phyloP scores from a whole-genome alignment of 1,140 invertebrate genomes.

The Monochamus saltuarius region DNA sequence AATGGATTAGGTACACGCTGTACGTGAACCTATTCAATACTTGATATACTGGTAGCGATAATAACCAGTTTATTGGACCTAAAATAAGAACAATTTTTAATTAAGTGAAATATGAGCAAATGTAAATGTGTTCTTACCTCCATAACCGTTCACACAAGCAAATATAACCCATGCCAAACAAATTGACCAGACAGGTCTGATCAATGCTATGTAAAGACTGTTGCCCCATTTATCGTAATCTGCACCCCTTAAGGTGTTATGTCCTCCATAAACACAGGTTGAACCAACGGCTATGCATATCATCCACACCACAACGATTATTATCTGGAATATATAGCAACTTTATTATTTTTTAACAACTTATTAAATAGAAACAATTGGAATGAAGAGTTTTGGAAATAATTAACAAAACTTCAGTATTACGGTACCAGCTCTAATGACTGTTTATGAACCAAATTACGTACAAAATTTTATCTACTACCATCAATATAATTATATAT shows the following conservation, averaged over 20 bases:
- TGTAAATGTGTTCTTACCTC: slow-evolving; percentile 1
- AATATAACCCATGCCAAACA: slow-evolving; percentile 19
- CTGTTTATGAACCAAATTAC: too few species aligned
- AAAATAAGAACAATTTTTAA: slow-evolving; percentile 9
- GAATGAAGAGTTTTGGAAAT: too few species aligned
- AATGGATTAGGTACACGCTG: slow-evolving; percentile 19
- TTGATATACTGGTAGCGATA: slow-evolving; percentile 20
- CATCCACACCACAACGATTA: slow-evolving; percentile 1
- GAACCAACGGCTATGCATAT: neutral
- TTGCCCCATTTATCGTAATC: neutral
- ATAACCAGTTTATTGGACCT: slow-evolving; percentile 23
- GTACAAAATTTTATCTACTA: too few species aligned
- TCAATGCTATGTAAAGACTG: slow-evolving; percentile 16
- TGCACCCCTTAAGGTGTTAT: neutral
- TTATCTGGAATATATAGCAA: too few species aligned
- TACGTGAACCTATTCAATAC: slow-evolving; percentile 22
- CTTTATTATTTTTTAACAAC: too few species aligned
- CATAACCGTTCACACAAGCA: slow-evolving; percentile 16
- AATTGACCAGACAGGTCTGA: slow-evolving; percentile 2
- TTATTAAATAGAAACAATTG: too few species aligned
- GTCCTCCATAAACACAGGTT: slow-evolving; percentile 8
- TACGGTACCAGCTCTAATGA: too few species aligned
- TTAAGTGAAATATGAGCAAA: neutral
- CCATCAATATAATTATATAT: too few species aligned
- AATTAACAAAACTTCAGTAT: too few species aligned